Base-by-base conservation (phyloP, 2,113 vertebrate genomes). In the Ia io region DNA sequence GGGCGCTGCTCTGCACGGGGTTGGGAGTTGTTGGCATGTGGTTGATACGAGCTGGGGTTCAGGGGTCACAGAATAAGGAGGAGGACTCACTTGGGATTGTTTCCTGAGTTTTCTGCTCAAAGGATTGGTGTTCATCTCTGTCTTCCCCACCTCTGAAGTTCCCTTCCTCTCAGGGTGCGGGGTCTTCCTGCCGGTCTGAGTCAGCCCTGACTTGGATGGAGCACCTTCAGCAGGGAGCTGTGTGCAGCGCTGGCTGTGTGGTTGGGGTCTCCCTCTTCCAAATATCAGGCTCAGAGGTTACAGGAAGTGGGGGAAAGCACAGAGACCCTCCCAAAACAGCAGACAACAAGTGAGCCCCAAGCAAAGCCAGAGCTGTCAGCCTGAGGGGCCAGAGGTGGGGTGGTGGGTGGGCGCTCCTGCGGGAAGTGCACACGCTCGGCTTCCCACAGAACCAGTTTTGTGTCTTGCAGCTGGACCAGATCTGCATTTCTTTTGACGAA, bases 401-500 rank as follows among this genome's bases (percentile, higher is more conserved):
- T 2, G 17, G 18, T 2, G 2, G 49, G 16, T 2, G 53, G 59
- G 85, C 30, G 13, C 23, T 17, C 25, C 23, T 0, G 0, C n/a
- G n/a, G 47, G 74, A 11, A 0, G 16, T 3, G 14, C 16, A 0
- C 30, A 23, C 22, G 3, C 23, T 10, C 0, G 0, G 47, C 22
- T 3, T 12, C 25, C 8, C 6, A 1, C 4, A 1, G n/a, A 1
- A 73, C 35, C 3, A 17, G 7, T 23, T 0, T 67, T 4, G 4
- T 90, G 8, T 95, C 47, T 94, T 4, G 12, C 94, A 99, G 99
- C 96, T 99, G 98, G 99, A 99, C 20, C 98, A 99, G 40, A 99
- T 99, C 98, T 98, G 98, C 96, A 99, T 99, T 80, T 99, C 99
- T n/a, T 99, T 99, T 0, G 99, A 99, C 32, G 99, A 98, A 0